phyloP scores from a whole-genome alignment of 1,140 invertebrate genomes.

The Polypedilum vanderplanki region DNA sequence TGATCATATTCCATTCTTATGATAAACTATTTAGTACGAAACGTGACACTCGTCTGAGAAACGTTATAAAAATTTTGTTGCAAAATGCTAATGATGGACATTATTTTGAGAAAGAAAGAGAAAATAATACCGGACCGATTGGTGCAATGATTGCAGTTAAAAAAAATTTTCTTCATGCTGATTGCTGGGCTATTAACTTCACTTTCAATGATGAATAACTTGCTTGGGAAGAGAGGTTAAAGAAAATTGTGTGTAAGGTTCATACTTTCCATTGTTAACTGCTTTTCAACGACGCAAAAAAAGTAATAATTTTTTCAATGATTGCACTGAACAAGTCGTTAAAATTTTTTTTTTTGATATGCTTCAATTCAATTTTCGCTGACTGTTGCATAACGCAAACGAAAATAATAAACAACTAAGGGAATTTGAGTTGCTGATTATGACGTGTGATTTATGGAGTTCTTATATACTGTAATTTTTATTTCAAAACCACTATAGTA shows the following conservation, averaged over 20 bases:
- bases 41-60: neutral
- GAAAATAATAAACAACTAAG: too few relatives aligned
- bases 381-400: too few relatives aligned
- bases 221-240: neutral
- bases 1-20: neutral
- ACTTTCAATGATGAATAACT: slow-evolving; percentile 11
- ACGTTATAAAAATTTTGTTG: neutral
- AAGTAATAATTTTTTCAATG: neutral
- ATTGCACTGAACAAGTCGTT: neutral
- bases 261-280: neutral
- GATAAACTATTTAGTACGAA: neutral
- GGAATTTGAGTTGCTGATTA: too few relatives aligned
- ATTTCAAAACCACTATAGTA: too few relatives aligned
- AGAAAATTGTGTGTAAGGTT: neutral
- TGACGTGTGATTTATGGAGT: too few relatives aligned
- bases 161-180: neutral
- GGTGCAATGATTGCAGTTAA: neutral
- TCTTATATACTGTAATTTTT: too few relatives aligned
- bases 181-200: slow-evolving; percentile 9
- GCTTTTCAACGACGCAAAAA: too few relatives aligned
- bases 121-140: neutral
- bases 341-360: neutral
- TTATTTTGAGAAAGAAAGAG: neutral
- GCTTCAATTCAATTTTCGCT: too few relatives aligned
- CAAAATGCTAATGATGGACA: neutral